Percentiles rank a stretch among this genome's conserved stretches.
Evolutionary conservation across 2,888 invertebrate species (phyloP).

Genomic region (Drosophila merina): DNA sequence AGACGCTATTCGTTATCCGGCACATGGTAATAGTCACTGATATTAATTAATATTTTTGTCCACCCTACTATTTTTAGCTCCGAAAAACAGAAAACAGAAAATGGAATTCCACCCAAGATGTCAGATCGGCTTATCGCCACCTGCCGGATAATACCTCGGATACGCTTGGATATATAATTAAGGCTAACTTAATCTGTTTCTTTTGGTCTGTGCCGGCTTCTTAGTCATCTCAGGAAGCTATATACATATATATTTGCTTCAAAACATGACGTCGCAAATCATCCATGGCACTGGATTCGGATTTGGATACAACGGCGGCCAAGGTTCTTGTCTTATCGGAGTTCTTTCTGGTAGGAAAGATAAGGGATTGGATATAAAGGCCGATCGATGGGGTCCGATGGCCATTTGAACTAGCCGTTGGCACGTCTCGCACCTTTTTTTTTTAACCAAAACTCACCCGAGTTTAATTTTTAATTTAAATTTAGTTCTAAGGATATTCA

Average conservation of each 20-base stretch:
- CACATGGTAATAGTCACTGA: constrained; percentile 25
- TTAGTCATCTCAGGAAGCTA: constrained; percentile 56
- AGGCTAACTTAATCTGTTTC: constrained; percentile 28
- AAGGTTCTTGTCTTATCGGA: constrained; percentile 29
- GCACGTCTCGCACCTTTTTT: background rate
- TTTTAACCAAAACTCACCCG: background rate
- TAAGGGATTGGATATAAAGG: constrained; percentile 38
- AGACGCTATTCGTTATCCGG: constrained; percentile 11
- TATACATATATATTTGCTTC: constrained; percentile 26
- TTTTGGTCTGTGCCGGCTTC: constrained; percentile 49
- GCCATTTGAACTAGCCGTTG: constrained; percentile 14
- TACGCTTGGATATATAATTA: constrained; percentile 39
- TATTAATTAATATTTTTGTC: constrained; percentile 30
- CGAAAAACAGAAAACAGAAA: constrained; percentile 11
- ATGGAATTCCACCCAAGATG: constrained; percentile 18
- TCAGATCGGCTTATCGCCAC: constrained; percentile 29
- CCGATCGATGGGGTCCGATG: constrained; percentile 5
- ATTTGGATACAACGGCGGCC: constrained; percentile 7
- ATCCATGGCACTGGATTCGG: constrained; percentile 23
- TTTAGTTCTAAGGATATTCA: constrained; percentile 38
- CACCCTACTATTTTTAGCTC: constrained; percentile 16
- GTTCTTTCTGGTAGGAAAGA: constrained; percentile 10
- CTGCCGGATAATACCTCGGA: constrained; percentile 12
- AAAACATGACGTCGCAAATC: constrained; percentile 39
- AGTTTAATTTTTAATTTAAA: constrained; percentile 23